Percentiles rank a stretch among this genome's conserved stretches.
Conservation (phyloP, 2,888 invertebrate genomes). For the Drosophila kokeensis region DNA sequence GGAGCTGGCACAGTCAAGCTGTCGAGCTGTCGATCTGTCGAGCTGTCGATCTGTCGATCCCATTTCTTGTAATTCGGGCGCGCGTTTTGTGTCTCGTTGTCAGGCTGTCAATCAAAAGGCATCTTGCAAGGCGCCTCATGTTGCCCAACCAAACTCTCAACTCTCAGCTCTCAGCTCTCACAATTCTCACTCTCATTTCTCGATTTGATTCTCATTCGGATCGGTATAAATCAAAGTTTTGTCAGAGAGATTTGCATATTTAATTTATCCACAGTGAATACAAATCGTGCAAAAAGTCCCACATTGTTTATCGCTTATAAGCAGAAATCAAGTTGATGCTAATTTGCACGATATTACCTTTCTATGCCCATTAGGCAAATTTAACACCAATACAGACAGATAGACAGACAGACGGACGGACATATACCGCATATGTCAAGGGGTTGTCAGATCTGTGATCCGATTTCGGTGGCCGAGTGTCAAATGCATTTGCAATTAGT, state of each 20-base stretch:
- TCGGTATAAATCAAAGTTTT: constrained; percentile 9
- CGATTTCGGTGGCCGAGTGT: constrained; percentile 56
- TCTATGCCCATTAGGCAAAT: constrained; percentile 69
- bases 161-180: neutral
- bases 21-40: constrained; percentile 22
- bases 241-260: constrained; percentile 38
- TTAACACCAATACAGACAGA: constrained; percentile 22
- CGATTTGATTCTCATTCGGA: neutral
- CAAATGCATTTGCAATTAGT: constrained; percentile 80
- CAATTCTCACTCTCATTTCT: neutral
- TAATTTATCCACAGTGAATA: constrained; percentile 48
- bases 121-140: constrained; percentile 52
- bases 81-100: constrained; percentile 67
- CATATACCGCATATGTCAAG: constrained; percentile 54
- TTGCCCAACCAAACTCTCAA: constrained; percentile 35
- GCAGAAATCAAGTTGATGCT: constrained; percentile 76
- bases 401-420: constrained; percentile 8
- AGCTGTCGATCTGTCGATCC: constrained; percentile 32
- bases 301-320: constrained; percentile 73
- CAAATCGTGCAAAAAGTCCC: constrained; percentile 54
- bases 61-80: constrained; percentile 59
- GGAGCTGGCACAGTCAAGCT: neutral
- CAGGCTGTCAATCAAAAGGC: constrained; percentile 72
- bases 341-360: constrained; percentile 57
- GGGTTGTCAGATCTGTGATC: constrained; percentile 65